Percentiles rank a stretch among this genome's conserved stretches.
These are phyloP conservation scores for Andrena cerasifolii DNA, from an alignment of 1,140 invertebrate genomes.

Conservation along the genomic window DNA sequence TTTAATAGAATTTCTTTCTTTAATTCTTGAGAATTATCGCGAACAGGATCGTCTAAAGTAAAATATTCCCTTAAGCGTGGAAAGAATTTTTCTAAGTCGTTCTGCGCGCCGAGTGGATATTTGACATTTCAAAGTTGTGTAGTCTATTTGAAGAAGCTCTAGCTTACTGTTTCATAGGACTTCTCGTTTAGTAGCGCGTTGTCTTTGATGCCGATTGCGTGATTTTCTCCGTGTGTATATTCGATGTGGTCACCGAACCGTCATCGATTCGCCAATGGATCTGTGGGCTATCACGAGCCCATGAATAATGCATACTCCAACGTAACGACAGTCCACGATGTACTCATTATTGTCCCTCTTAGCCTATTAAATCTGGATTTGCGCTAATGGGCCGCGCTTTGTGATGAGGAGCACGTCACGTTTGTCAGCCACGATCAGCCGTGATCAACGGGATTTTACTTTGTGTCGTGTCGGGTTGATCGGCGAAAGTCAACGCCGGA, in stretches of 20 bases:
- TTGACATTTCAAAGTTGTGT: too few relatives aligned
- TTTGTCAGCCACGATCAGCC: conserved; percentile 37
- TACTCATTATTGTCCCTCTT: conserved; percentile 48
- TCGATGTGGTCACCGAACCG: conserved; percentile 1
- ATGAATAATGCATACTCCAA: conserved; percentile 47
- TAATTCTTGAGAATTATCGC: too few relatives aligned
- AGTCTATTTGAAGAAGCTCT: too few relatives aligned
- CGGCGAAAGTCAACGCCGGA: conserved; percentile 19
- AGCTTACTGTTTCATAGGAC: too few relatives aligned
- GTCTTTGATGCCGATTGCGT: too few relatives aligned
- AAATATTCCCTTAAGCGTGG: too few relatives aligned
- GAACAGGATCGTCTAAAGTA: too few relatives aligned
- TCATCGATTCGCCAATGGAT: conserved; percentile 33
- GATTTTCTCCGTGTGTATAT: too few relatives aligned
- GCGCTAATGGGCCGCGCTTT: conserved; percentile 34
- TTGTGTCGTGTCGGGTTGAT: conserved; percentile 33
- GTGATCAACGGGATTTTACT: conserved; percentile 25
- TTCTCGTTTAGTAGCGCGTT: too few relatives aligned
- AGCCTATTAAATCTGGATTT: conserved; percentile 53
- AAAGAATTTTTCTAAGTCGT: too few relatives aligned
- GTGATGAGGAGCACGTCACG: conserved; percentile 31
- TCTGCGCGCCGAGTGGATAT: too few relatives aligned
- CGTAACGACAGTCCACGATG: conserved; percentile 9
- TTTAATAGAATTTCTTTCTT: too few relatives aligned
- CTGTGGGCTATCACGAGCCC: conserved; percentile 14